These are phyloP conservation scores for Mechanitis mazaeus DNA, from an alignment of 2,888 invertebrate species.

Conservation along the genomic window DNA sequence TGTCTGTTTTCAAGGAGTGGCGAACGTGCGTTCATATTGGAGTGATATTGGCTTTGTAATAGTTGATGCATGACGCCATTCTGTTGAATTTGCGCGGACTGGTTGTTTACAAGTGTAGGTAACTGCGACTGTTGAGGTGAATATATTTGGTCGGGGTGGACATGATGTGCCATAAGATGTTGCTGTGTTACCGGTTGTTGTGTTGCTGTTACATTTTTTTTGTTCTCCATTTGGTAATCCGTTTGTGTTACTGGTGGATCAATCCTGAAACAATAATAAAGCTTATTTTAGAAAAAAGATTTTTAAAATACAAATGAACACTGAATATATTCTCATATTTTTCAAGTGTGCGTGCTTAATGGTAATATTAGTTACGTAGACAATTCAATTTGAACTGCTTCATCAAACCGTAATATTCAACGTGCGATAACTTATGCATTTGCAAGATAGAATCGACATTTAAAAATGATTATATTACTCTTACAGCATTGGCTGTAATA, in stretches of 20 bases:
- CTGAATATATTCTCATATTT: slow-evolving; percentile 2
- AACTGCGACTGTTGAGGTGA: slow-evolving; percentile 68
- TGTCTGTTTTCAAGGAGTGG: slow-evolving; percentile 75
- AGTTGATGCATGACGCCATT: slow-evolving; percentile 77
- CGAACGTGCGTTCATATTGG: slow-evolving; percentile 68
- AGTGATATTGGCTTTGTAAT: slow-evolving; percentile 67
- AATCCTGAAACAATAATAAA: slow-evolving; percentile 76
- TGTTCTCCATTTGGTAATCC: slow-evolving; percentile 80
- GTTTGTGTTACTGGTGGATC: slow-evolving; percentile 82
- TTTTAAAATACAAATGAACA: slow-evolving; percentile 8
- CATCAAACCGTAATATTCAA: slow-evolving; percentile 51
- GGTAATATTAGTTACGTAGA: slow-evolving; percentile 32
- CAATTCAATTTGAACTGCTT: slow-evolving; percentile 50
- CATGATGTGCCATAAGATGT: slow-evolving; percentile 68
- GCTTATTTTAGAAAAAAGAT: slow-evolving; percentile 22
- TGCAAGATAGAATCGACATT: slow-evolving; percentile 35
- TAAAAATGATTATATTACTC: not conserved
- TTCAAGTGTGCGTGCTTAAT: slow-evolving; percentile 23
- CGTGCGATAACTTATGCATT: slow-evolving; percentile 44
- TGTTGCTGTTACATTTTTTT: slow-evolving; percentile 72
- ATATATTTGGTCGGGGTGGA: slow-evolving; percentile 70
- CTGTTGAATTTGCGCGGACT: slow-evolving; percentile 64
- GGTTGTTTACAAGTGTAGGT: slow-evolving; percentile 57
- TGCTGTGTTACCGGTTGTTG: slow-evolving; percentile 75
- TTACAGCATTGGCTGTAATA: too few relatives aligned